These are phyloP conservation scores for Barypeithes pellucidus DNA, from an alignment of 2,888 invertebrate genomes.

Conservation along the genomic window DNA sequence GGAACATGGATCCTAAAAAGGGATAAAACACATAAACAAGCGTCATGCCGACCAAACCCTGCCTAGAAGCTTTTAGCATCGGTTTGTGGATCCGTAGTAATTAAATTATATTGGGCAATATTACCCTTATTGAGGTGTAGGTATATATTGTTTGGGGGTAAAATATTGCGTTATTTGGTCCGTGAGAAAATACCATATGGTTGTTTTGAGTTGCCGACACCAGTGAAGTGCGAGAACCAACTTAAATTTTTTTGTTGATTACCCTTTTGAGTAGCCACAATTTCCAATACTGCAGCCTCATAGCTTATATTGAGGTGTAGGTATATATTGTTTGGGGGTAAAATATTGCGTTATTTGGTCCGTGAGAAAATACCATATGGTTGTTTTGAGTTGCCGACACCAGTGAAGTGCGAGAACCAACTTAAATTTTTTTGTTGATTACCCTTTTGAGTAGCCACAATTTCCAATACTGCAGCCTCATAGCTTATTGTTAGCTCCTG, in stretches of 20 bases:
- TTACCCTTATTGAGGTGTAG: not conserved
- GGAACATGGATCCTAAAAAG: not conserved
- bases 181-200: not conserved
- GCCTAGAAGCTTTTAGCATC: no score
- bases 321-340: constrained; percentile 1
- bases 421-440: no score
- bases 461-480: no score
- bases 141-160: constrained; percentile 1
- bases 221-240: not conserved
- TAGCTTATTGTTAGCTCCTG: no score
- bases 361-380: not conserved
- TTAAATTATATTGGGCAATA: constrained; percentile 15
- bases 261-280: no score
- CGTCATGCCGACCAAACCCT: not conserved
- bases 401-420: not conserved
- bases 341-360: not conserved
- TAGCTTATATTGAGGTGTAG: no score
- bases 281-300: no score
- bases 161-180: not conserved
- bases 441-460: no score
- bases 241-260: no score
- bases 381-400: not conserved
- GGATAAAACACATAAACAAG: not conserved
- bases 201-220: not conserved
- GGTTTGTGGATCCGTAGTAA: not conserved